Conservation (phyloP, 2,797 vertebrate genomes). For the Parambassis ranga region DNA sequence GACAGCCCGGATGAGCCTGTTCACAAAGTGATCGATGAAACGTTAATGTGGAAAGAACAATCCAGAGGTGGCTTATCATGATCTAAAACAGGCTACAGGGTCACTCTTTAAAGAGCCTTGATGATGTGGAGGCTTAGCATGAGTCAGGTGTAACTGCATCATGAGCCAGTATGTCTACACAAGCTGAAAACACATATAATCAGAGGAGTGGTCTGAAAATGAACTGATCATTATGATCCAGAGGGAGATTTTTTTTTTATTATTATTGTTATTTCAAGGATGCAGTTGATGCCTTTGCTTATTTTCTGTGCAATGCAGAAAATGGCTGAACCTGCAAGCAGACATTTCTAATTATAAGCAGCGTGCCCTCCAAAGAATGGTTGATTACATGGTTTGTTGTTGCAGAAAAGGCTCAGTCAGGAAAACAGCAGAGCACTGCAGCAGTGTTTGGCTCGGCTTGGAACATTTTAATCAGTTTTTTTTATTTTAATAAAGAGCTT, state of each 20-base stretch:
- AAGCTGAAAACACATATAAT: neutral
- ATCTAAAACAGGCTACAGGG: slow-evolving; percentile 33
- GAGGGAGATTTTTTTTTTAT: neutral
- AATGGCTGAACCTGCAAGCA: neutral
- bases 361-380: neutral
- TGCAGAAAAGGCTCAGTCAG: slow-evolving; percentile 1
- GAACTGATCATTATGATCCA: neutral
- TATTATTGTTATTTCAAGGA: neutral
- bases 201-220: neutral
- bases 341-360: slow-evolving; percentile 3
- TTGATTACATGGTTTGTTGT: slow-evolving; percentile 22
- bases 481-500: slow-evolving; percentile 23
- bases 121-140: neutral
- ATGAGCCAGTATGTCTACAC: neutral
- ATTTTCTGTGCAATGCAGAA: neutral
- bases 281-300: neutral
- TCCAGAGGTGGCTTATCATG: slow-evolving; percentile 19
- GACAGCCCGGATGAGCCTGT: neutral
- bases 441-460: neutral
- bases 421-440: neutral
- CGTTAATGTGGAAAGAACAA: slow-evolving; percentile 57
- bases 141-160: neutral
- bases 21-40: slow-evolving; percentile 42
- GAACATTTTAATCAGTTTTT: slow-evolving; percentile 21
- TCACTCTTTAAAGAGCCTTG: slow-evolving; percentile 18